A percentile compares a stretch with the other conserved stretches of the same genome.
Evolutionary conservation across 2,888 invertebrate genomes (phyloP).

Genomic region (Apotomis capreana): DNA sequence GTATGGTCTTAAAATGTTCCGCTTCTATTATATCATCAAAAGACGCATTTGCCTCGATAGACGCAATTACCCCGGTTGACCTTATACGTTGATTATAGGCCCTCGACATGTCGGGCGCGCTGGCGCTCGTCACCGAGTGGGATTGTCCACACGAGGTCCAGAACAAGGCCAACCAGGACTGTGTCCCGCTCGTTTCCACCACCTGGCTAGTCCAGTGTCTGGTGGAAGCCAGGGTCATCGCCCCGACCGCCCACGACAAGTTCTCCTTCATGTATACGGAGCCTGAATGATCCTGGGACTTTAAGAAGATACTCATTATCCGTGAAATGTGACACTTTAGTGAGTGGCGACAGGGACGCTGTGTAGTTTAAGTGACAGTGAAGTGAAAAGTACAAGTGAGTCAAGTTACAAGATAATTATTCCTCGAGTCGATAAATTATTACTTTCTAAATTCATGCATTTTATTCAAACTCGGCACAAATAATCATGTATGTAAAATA

Average conservation of each 20-base stretch:
- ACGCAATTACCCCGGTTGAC: too few relatives aligned
- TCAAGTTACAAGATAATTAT: background rate
- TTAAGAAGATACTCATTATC: conserved; percentile 76
- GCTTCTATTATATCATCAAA: too few relatives aligned
- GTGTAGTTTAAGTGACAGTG: conserved; percentile 42
- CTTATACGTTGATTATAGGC: too few relatives aligned
- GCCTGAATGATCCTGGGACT: conserved; percentile 82
- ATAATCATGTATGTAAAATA: too few relatives aligned
- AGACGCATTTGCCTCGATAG: too few relatives aligned
- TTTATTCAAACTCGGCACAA: too few relatives aligned
- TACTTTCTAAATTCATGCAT: too few relatives aligned
- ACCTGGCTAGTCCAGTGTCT: conserved; percentile 88
- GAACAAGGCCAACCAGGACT: conserved; percentile 81
- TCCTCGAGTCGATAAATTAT: background rate
- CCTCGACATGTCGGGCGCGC: conserved; percentile 72
- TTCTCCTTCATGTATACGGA: conserved; percentile 82
- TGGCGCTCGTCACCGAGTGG: conserved; percentile 85
- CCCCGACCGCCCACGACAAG: conserved; percentile 77
- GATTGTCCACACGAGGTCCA: conserved; percentile 83
- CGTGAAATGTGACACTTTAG: conserved; percentile 77
- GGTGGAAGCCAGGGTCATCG: conserved; percentile 82
- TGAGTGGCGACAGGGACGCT: conserved; percentile 54
- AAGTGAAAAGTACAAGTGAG: conserved; percentile 34
- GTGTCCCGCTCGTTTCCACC: conserved; percentile 86
- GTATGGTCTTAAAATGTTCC: too few relatives aligned